These are phyloP conservation scores for Neomonachus schauinslandi DNA, from an alignment of 2,113 vertebrate species.

Conservation along the genomic window DNA sequence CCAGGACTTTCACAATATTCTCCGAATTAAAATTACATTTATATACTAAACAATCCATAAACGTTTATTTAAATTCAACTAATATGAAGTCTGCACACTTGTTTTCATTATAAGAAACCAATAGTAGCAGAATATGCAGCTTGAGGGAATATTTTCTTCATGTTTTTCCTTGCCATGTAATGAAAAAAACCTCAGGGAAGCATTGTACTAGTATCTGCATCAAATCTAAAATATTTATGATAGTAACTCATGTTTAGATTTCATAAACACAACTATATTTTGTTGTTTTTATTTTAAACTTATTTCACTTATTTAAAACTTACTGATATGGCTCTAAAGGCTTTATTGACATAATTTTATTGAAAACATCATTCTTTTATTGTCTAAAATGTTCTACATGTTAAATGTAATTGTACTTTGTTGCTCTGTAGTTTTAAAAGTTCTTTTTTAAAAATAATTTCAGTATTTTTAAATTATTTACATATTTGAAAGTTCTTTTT, in stretches of 20 bases:
- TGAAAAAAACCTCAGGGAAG: not conserved
- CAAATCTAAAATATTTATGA: conserved; percentile 20
- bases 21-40: conserved; percentile 70
- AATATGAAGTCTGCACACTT: conserved; percentile 52
- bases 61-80: conserved; percentile 16
- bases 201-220: not conserved
- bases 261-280: conserved; percentile 33
- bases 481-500: conserved; percentile 15
- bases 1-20: conserved; percentile 81
- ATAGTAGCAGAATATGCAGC: not conserved
- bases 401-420: conserved; percentile 19
- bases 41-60: conserved; percentile 68
- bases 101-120: conserved; percentile 34
- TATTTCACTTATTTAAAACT: conserved; percentile 19
- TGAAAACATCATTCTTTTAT: conserved; percentile 39
- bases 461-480: not conserved
- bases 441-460: conserved; percentile 4
- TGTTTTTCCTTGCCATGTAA: not conserved
- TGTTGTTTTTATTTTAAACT: conserved; percentile 49
- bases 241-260: conserved; percentile 11
- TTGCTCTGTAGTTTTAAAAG: conserved; percentile 20
- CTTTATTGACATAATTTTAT: conserved; percentile 21
- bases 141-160: not conserved
- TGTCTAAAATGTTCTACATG: not conserved
- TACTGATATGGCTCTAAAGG: not conserved